Conservation (phyloP, 2,888 invertebrate species). For the Tipula confusa region DNA sequence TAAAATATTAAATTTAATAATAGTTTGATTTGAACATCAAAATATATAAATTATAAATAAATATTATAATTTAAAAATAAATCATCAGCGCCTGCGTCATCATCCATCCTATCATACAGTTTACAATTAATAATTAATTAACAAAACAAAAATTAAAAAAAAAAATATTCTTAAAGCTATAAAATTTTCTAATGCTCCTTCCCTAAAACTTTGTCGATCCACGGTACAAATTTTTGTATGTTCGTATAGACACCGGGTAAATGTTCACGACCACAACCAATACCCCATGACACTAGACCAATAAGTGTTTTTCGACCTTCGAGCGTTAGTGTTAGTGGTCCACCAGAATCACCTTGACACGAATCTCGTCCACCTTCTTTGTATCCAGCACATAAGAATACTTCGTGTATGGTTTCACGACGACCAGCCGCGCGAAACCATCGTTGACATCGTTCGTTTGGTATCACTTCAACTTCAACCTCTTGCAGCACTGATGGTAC, state of each 20-base stretch:
- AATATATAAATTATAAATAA: slow-evolving; percentile 15
- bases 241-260: slow-evolving; percentile 89
- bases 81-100: not conserved
- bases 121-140: slow-evolving; percentile 20
- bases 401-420: slow-evolving; percentile 87
- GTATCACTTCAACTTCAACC: slow-evolving; percentile 80
- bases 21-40: not conserved
- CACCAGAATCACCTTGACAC: slow-evolving; percentile 77
- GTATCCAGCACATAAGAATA: slow-evolving; percentile 88
- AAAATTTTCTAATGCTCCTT: slow-evolving; percentile 41
- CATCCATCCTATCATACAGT: slow-evolving; percentile 6
- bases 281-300: slow-evolving; percentile 85
- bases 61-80: slow-evolving; percentile 25
- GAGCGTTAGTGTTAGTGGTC: slow-evolving; percentile 78
- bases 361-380: slow-evolving; percentile 78
- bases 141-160: not conserved
- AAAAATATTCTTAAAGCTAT: not conserved
- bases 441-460: slow-evolving; percentile 84
- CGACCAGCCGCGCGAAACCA: slow-evolving; percentile 90
- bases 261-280: slow-evolving; percentile 85
- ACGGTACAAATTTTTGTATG: slow-evolving; percentile 86
- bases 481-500: slow-evolving; percentile 82
- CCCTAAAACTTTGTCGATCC: slow-evolving; percentile 78
- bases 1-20: not conserved
- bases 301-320: slow-evolving; percentile 83